A percentile compares a stretch with the other conserved stretches of the same genome.
These are phyloP conservation scores for Acanthisitta chloris DNA, from an alignment of 2,113 vertebrate species.

Conservation along the genomic window DNA sequence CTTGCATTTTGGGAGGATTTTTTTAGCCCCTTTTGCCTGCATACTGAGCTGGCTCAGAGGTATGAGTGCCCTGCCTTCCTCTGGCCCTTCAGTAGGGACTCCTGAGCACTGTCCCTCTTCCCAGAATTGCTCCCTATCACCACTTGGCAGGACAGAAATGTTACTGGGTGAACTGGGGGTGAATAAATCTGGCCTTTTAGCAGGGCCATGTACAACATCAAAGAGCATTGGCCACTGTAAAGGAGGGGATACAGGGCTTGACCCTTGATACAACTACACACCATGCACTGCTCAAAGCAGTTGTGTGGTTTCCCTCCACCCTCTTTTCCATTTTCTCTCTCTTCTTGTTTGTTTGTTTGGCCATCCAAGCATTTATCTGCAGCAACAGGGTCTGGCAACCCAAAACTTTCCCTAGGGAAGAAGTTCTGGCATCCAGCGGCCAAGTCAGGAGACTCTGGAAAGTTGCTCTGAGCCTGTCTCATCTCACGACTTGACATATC, in stretches of 20 bases:
- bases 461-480: slow-evolving; percentile 49
- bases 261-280: background rate
- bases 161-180: background rate
- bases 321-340: background rate
- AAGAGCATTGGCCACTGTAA: fast-evolving
- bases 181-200: background rate
- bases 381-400: background rate
- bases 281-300: fast-evolving
- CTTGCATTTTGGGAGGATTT: background rate
- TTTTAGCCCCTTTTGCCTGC: background rate
- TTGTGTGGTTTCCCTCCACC: fast-evolving
- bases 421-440: slow-evolving; percentile 48
- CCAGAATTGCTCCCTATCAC: background rate
- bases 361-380: background rate
- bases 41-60: background rate
- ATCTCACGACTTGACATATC: slow-evolving; percentile 41
- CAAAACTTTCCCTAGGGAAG: slow-evolving; percentile 47
- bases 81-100: background rate
- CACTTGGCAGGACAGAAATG: fast-evolving
- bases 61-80: background rate
- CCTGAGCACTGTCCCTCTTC: background rate
- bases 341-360: background rate
- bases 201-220: fast-evolving
- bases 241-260: background rate
- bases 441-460: slow-evolving; percentile 52